These are phyloP conservation scores for Pheosia gnoma DNA, from an alignment of 2,888 invertebrate genomes.

Conservation along the genomic window DNA sequence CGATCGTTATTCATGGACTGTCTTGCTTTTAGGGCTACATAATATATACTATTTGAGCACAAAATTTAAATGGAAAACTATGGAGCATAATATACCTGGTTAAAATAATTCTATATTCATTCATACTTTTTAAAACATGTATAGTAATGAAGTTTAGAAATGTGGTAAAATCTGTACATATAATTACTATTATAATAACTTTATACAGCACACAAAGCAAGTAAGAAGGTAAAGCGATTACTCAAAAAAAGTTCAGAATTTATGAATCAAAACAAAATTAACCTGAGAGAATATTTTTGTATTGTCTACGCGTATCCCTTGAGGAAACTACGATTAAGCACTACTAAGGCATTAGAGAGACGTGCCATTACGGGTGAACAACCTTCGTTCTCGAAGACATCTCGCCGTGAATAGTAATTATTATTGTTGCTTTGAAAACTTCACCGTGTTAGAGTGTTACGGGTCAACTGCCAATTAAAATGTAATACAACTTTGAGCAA, in stretches of 20 bases:
- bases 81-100: too few relatives aligned
- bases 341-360: conserved; percentile 62
- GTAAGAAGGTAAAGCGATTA: background rate
- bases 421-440: conserved; percentile 60
- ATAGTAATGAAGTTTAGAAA: too few relatives aligned
- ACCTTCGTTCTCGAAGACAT: conserved; percentile 64
- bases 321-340: conserved; percentile 64
- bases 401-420: conserved; percentile 78
- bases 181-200: too few relatives aligned
- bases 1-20: too few relatives aligned
- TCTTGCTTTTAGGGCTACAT: too few relatives aligned
- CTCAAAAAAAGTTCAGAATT: background rate
- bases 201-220: too few relatives aligned
- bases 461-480: conserved; percentile 48
- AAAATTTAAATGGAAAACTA: too few relatives aligned
- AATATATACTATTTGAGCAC: too few relatives aligned
- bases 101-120: too few relatives aligned
- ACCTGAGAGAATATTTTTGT: conserved; percentile 41
- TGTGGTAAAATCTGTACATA: too few relatives aligned
- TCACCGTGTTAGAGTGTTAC: conserved; percentile 48
- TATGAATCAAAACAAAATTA: conserved; percentile 21
- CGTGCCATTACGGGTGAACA: conserved; percentile 74
- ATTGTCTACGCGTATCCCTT: conserved; percentile 53
- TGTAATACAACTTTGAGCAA: conserved; percentile 23
- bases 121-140: too few relatives aligned